phyloP scores from a whole-genome alignment of 2,888 invertebrate genomes.

The Salpingus planirostris region DNA sequence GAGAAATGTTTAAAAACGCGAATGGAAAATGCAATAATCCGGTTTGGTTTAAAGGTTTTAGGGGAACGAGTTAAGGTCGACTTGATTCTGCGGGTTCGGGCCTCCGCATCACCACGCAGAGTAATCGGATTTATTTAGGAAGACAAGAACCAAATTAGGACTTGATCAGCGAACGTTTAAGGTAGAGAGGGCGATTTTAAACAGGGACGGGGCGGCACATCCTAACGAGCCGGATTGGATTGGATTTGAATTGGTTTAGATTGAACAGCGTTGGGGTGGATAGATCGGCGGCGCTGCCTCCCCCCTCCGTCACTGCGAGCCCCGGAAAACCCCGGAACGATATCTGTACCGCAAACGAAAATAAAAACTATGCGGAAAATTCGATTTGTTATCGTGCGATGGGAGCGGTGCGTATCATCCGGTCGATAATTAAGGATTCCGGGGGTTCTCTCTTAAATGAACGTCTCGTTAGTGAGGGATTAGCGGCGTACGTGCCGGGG shows the following conservation, averaged over 20 bases:
- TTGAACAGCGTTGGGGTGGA: slow-evolving; percentile 39
- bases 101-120: too few species aligned
- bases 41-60: too few species aligned
- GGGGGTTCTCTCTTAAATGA: slow-evolving; percentile 28
- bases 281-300: too few species aligned
- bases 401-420: slow-evolving; percentile 20
- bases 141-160: slow-evolving; percentile 41
- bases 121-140: slow-evolving; percentile 38
- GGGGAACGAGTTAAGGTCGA: slow-evolving; percentile 26
- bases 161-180: slow-evolving; percentile 39
- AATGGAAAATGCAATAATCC: not conserved
- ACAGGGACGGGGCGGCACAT: slow-evolving; percentile 36
- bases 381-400: slow-evolving; percentile 27
- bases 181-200: slow-evolving; percentile 36
- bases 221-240: slow-evolving; percentile 40
- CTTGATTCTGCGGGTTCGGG: slow-evolving; percentile 21
- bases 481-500: slow-evolving; percentile 45
- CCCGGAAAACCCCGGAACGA: slow-evolving; percentile 30
- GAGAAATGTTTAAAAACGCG: too few species aligned
- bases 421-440: slow-evolving; percentile 29
- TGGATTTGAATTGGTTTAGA: slow-evolving; percentile 41
- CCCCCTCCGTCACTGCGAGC: too few species aligned
- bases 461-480: slow-evolving; percentile 49
- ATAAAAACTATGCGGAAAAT: too few species aligned
- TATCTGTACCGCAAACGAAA: too few species aligned